Base-by-base conservation (phyloP, 2,113 vertebrate species). In the Euleptes europaea region DNA sequence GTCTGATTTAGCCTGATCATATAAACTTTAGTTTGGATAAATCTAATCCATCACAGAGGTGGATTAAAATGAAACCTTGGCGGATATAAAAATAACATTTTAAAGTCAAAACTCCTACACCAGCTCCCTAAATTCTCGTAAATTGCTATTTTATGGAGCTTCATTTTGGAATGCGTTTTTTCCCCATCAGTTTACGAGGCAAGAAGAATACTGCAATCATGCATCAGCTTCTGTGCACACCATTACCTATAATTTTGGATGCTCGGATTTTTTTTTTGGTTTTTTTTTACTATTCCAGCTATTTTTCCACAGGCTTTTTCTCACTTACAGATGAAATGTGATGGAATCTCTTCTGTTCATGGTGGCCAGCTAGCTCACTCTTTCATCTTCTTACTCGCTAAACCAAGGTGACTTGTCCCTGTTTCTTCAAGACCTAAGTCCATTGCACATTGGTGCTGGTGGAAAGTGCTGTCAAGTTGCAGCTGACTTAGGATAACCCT, bases 211-310 rank as follows among this genome's bases (percentile, higher is more conserved):
- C 76, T 80, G 82, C 92, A 84, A 94, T 94, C 88, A 92, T 90
- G 82, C 66, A 86, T 84, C 93, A 90, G 84, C 60, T 76, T 93
- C 81, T 23, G 0, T 89, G 88, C 54, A 84, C 92, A 85, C 84
- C 90, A 93, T 95, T 95, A 93, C 88, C 90, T 94, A 11, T 94
- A 94, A 93, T 94, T 92, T 84, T 86, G 93, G 85, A 88, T 47
- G 75, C 82, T 88, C 88, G 92, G 69, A 78, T 92, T 86, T 88
- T 93, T 92, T 91, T 87, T 28, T 93, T 89, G 91, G 84, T 86
- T 93, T 91, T 91, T 88, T 63, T 93, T 89, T 84, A 93, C 86
- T 84, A 90, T 83, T 92, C 88, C 80, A 89, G 76, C 87, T 83
- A 85, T 92, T 93, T 93, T 88, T 94, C n/a, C 89, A 89, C 84